phyloP scores from a whole-genome alignment of 2,888 invertebrate genomes.

The Rhyacophila evoluta region DNA sequence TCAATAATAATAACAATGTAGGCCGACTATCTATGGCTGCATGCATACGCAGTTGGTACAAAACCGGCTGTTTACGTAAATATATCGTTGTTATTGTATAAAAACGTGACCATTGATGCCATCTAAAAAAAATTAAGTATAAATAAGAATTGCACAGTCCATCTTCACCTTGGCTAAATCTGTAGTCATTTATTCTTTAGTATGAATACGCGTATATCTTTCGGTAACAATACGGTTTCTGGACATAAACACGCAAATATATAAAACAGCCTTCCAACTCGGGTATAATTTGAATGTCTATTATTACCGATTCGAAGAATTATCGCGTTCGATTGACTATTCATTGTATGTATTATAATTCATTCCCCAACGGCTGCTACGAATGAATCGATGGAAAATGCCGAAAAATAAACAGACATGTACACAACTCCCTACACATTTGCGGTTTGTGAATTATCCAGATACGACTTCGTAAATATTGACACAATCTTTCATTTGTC shows the following conservation, averaged over 20 bases:
- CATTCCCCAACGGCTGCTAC: conserved; percentile 10
- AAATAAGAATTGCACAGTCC: background rate
- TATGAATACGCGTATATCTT: background rate
- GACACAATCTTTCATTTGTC: conserved; percentile 36
- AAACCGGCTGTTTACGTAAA: background rate
- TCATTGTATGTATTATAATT: conserved; percentile 21
- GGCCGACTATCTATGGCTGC: background rate
- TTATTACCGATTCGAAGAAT: background rate
- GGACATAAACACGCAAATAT: background rate
- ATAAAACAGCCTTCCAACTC: background rate
- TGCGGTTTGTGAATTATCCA: background rate
- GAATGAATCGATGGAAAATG: background rate
- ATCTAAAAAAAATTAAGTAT: background rate
- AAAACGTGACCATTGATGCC: conserved; percentile 4
- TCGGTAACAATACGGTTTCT: background rate
- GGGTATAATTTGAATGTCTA: background rate
- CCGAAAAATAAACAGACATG: conserved; percentile 21
- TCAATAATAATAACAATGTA: conserved; percentile 12
- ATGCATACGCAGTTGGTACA: background rate
- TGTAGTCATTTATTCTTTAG: background rate
- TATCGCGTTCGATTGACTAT: background rate
- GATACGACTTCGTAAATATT: conserved; percentile 30
- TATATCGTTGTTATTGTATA: background rate
- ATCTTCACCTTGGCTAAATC: conserved; percentile 3
- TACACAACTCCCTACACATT: background rate